Base-by-base conservation (phyloP, 2,113 vertebrate genomes). In the Paramisgurnus dabryanus region DNA sequence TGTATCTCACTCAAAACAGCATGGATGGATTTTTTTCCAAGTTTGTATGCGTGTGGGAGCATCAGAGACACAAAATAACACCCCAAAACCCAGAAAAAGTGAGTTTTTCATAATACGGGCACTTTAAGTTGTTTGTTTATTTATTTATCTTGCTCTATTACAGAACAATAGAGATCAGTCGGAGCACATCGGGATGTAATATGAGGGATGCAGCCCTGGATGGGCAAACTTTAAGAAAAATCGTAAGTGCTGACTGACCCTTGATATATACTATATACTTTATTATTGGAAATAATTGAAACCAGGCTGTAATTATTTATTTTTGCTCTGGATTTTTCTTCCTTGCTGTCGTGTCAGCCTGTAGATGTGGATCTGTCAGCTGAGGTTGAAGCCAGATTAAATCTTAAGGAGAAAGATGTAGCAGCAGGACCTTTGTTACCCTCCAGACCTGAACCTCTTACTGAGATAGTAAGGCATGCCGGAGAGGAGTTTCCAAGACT, bases 361-460 rank as follows among this genome's bases (percentile, higher is more conserved):
- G 66, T 90, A 47, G 95, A 95, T 40, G 81, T 92, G 80, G 95
- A 96, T 80, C 91, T 96, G 49, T 96, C 94, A 5, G 90, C 93
- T 41, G 95, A 96, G 84, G 94, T 96, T 3, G 95, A 94, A 1
- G 91, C 91, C 70, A 93, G 94, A 22, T 92, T 96, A 70, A 93
- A 90, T 84, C 89, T 96, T 5, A 92, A 90, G 60, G 93, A 94
- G 80, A 88, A 88, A 82, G 92, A 92, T 41, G 61, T 76, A 34
- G 66, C 89, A 65, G 86, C 87, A 8, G 80, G 84, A 50, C 85
- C 87, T 5, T 74, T 85, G 15, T n/a, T 85, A 5, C 86, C 87
- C 45, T 75, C 89, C 76, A 67, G 87, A 58, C 80, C 87, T 41
- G 64, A 86, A 74, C 40, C 84, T 43, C 89, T 93, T 7, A 10